A percentile compares a stretch with the other conserved stretches of the same genome.
These are phyloP conservation scores for Cottus gobio DNA, from an alignment of 2,113 vertebrate genomes.

Conservation along the genomic window DNA sequence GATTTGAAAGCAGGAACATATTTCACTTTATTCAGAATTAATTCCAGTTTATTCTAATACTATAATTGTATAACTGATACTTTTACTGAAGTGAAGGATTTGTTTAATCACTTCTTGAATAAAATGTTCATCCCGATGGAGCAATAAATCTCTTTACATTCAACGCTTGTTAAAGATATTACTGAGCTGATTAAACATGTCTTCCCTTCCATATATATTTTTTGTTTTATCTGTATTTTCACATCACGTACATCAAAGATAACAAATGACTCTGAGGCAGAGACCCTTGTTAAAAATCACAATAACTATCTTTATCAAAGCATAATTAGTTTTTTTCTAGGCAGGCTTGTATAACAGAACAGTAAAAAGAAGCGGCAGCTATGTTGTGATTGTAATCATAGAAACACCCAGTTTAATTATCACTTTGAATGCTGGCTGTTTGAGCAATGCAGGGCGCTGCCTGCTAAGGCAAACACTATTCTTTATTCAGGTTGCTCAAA, in stretches of 20 bases:
- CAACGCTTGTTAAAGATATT: slow-evolving; percentile 29
- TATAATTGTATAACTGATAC: not conserved
- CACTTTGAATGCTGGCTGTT: slow-evolving; percentile 22
- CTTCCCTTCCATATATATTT: not conserved
- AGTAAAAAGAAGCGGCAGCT: slow-evolving; percentile 25
- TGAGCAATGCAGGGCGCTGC: slow-evolving; percentile 11
- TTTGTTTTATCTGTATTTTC: slow-evolving; percentile 48
- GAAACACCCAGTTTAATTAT: slow-evolving; percentile 49
- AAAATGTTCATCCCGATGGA: not conserved
- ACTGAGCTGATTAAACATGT: slow-evolving; percentile 31
- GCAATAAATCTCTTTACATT: slow-evolving; percentile 21
- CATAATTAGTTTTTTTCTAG: slow-evolving; percentile 61
- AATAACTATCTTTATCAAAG: slow-evolving; percentile 50
- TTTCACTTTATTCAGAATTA: not conserved
- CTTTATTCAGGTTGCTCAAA: not conserved
- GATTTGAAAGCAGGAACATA: not conserved
- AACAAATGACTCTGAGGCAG: slow-evolving; percentile 46
- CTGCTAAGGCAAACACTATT: slow-evolving; percentile 2
- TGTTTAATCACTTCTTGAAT: not conserved
- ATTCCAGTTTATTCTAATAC: not conserved
- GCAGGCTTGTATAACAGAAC: slow-evolving; percentile 22
- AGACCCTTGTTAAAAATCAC: slow-evolving; percentile 60
- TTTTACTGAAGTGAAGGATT: not conserved
- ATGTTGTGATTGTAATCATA: slow-evolving; percentile 41
- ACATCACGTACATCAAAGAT: slow-evolving; percentile 58